phyloP scores from a whole-genome alignment of 2,113 vertebrate species.

The Hemibagrus wyckioides region DNA sequence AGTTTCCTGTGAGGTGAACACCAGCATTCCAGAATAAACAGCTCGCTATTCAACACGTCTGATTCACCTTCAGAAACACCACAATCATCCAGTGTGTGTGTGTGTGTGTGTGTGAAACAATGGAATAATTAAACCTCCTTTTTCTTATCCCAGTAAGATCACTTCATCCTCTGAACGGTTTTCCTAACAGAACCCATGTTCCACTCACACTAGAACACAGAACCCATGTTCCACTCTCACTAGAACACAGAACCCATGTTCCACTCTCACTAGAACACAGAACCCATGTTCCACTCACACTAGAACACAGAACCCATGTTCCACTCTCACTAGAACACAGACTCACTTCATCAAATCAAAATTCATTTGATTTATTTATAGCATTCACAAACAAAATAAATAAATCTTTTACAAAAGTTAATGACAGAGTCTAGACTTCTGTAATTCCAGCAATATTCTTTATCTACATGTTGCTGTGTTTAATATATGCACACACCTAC shows the following conservation, averaged over 20 bases:
- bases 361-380: neutral
- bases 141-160: too few species aligned
- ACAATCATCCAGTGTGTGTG: neutral
- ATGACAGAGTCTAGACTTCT: neutral
- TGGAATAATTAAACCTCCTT: too few species aligned
- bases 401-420: constrained; percentile 34
- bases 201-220: too few species aligned
- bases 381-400: constrained; percentile 24
- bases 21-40: constrained; percentile 50
- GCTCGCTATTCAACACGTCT: neutral
- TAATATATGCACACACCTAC: constrained; percentile 3
- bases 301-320: too few species aligned
- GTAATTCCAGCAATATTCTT: neutral
- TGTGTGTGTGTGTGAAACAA: neutral
- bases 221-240: too few species aligned
- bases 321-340: too few species aligned
- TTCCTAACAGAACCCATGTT: too few species aligned
- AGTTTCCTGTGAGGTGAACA: constrained; percentile 55
- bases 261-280: too few species aligned
- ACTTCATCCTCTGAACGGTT: too few species aligned
- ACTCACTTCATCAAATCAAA: too few species aligned
- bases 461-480: neutral
- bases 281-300: too few species aligned
- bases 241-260: too few species aligned
- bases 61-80: neutral